Conservation (phyloP, 2,113 vertebrate species). For the Brachionichthys hirsutus region DNA sequence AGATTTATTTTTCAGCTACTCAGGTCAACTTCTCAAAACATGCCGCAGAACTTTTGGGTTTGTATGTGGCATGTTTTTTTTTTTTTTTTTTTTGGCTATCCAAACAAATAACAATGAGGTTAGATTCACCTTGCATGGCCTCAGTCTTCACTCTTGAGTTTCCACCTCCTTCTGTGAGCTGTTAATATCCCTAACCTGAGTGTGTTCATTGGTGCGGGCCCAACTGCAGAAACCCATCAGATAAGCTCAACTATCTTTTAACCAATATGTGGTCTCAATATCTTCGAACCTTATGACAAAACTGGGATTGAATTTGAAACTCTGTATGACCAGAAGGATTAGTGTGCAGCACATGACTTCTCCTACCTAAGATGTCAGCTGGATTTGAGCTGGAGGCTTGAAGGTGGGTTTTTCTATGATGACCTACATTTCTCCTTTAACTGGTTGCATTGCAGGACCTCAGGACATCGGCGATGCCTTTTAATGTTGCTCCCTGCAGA, state of each 20-base stretch:
- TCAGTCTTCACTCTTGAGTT: slow-evolving; percentile 15
- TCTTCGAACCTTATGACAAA: slow-evolving; percentile 76
- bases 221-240: slow-evolving; percentile 65
- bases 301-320: slow-evolving; percentile 79
- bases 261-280: slow-evolving; percentile 75
- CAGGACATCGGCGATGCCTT: slow-evolving; percentile 44
- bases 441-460: slow-evolving; percentile 51
- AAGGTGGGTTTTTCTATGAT: slow-evolving; percentile 52
- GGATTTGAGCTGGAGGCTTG: slow-evolving; percentile 58
- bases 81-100: not conserved
- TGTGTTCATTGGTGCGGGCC: slow-evolving; percentile 62
- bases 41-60: not conserved
- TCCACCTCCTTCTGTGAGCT: slow-evolving; percentile 29
- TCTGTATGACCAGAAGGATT: slow-evolving; percentile 76
- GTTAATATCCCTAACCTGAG: slow-evolving; percentile 59
- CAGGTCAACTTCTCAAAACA: slow-evolving; percentile 8
- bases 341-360: slow-evolving; percentile 63
- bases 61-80: too few relatives aligned
- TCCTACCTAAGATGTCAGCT: slow-evolving; percentile 69
- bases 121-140: not conserved
- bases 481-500: slow-evolving; percentile 54
- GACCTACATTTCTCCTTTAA: slow-evolving; percentile 76
- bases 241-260: slow-evolving; percentile 74
- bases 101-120: slow-evolving; percentile 24
- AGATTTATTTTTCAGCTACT: not conserved